phyloP scores from a whole-genome alignment of 23 tunicate genomes.

The Ciona savignyi region DNA sequence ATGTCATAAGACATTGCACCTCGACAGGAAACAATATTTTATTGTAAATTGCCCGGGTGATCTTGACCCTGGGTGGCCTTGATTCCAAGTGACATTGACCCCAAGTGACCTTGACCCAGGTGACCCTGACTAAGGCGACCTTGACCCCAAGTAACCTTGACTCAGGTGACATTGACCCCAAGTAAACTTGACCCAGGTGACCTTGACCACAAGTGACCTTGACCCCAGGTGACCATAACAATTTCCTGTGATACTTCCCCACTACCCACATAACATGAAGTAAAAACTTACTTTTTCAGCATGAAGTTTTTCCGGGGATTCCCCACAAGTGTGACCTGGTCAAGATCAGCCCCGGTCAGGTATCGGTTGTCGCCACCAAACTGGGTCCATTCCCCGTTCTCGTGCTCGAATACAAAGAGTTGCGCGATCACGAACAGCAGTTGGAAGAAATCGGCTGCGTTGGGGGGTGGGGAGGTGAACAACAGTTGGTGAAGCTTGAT shows the following conservation, averaged over 20 bases:
- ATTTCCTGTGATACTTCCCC: too few species aligned
- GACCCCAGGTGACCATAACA: too few species aligned
- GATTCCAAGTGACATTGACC: too few species aligned
- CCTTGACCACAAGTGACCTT: background rate
- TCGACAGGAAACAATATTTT: too few species aligned
- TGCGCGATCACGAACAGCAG: constrained; percentile 67
- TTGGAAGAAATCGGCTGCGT: constrained; percentile 82
- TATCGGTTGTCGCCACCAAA: constrained; percentile 74
- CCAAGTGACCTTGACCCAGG: too few species aligned
- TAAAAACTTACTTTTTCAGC: constrained; percentile 30
- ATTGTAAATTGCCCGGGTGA: too few species aligned
- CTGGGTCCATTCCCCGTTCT: constrained; percentile 6
- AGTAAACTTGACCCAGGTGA: too few species aligned
- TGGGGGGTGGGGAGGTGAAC: background rate
- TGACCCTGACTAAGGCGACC: too few species aligned
- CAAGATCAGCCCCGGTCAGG: constrained; percentile 53
- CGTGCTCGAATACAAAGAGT: constrained; percentile 57
- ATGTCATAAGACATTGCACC: too few species aligned
- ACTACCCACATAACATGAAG: background rate
- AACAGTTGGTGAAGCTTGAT: background rate
- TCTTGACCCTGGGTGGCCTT: too few species aligned
- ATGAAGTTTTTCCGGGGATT: constrained; percentile 80
- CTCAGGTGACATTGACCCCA: too few species aligned
- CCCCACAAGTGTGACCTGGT: constrained; percentile 32
- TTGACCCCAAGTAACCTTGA: too few species aligned